Conservation (phyloP, 2,797 vertebrate genomes). For the Falco concolor region DNA sequence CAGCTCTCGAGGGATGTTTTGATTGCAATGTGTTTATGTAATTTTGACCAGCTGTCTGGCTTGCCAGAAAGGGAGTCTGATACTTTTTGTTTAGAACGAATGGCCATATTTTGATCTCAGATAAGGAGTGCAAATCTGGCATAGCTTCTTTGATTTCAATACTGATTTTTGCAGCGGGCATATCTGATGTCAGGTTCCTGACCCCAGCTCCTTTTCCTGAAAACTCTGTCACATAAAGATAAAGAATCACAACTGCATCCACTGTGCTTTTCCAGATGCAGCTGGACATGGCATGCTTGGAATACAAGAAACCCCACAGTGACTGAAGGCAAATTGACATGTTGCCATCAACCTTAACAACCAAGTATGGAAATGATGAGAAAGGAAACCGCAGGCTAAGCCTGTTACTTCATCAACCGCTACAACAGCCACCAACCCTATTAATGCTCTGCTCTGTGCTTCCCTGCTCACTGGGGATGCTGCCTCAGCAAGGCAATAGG, state of each 20-base stretch:
- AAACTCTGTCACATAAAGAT: neutral
- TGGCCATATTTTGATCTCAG: neutral
- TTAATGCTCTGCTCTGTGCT: neutral
- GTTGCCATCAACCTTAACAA: neutral
- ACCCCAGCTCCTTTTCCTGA: neutral
- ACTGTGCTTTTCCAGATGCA: neutral
- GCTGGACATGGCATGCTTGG: neutral
- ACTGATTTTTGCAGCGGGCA: neutral
- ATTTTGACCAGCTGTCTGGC: neutral
- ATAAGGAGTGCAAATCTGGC: neutral
- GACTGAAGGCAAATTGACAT: neutral
- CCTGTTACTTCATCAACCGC: neutral
- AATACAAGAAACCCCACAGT: neutral
- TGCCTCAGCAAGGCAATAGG: neutral
- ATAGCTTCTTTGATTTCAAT: neutral
- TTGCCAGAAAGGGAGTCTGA: neutral
- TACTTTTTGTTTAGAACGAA: neutral
- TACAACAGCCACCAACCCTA: neutral
- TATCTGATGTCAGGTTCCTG: neutral
- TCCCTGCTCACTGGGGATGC: neutral
- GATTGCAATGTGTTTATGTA: neutral
- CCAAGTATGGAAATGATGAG: neutral
- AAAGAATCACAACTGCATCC: neutral
- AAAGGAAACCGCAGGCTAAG: constrained; percentile 7
- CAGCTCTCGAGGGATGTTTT: neutral